Conservation (phyloP, 2,888 invertebrate genomes). For the Limnephilus rhombicus region DNA sequence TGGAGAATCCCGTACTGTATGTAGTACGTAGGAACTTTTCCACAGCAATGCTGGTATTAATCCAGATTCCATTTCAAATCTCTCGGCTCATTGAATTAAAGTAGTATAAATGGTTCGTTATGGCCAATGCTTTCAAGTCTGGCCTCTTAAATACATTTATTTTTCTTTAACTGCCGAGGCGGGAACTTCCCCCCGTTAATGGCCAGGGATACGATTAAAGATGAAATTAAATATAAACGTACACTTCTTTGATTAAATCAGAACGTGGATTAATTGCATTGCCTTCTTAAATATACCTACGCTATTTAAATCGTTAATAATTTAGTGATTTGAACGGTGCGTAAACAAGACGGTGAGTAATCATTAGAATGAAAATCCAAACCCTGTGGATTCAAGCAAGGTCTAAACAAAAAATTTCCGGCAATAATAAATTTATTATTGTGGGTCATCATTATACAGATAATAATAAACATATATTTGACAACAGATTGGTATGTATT, state of each 20-base stretch:
- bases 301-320: neutral
- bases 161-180: neutral
- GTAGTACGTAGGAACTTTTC: neutral
- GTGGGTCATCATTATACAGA: too few relatives aligned
- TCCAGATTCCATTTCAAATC: neutral
- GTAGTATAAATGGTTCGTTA: neutral
- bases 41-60: neutral
- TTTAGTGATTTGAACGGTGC: neutral
- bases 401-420: too few relatives aligned
- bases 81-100: neutral
- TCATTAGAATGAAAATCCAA: neutral
- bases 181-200: neutral
- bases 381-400: neutral
- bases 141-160: neutral
- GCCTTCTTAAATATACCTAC: neutral
- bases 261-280: neutral
- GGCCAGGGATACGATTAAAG: neutral
- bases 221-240: neutral
- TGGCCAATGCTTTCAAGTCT: neutral
- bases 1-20: neutral
- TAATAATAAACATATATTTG: too few relatives aligned
- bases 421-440: too few relatives aligned
- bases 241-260: neutral
- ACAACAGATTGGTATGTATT: too few relatives aligned
- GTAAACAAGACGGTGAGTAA: neutral